These are phyloP conservation scores for Protophormia terraenovae DNA, from an alignment of 2,888 invertebrate species.

Conservation along the genomic window DNA sequence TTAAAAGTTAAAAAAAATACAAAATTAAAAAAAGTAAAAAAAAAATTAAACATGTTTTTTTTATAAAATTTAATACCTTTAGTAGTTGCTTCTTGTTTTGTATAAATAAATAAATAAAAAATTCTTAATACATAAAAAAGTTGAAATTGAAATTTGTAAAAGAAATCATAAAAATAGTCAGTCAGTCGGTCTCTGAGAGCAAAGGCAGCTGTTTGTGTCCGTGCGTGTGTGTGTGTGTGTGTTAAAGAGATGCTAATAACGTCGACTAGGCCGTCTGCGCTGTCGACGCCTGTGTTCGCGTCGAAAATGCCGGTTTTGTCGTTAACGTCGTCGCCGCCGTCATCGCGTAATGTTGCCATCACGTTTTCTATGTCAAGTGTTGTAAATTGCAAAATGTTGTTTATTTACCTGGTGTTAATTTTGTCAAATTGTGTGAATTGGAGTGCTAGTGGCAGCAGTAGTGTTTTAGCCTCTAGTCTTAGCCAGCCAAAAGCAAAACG, in stretches of 20 bases:
- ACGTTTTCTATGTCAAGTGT: slow-evolving; percentile 65
- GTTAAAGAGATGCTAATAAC: slow-evolving; percentile 52
- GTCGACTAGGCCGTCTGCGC: slow-evolving; percentile 34
- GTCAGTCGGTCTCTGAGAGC: slow-evolving; percentile 41
- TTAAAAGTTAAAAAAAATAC: slow-evolving; percentile 6
- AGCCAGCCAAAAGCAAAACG: slow-evolving; percentile 44
- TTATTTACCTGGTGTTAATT: slow-evolving; percentile 64
- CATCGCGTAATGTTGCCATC: slow-evolving; percentile 59
- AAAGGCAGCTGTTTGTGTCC: slow-evolving; percentile 20
- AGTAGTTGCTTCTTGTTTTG: background rate
- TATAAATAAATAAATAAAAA: slow-evolving; percentile 9
- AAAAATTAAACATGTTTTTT: background rate
- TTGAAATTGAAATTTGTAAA: slow-evolving; percentile 36
- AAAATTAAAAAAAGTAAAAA: background rate
- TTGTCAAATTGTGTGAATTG: slow-evolving; percentile 49
- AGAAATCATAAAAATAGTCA: slow-evolving; percentile 43
- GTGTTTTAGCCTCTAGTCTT: slow-evolving; percentile 40
- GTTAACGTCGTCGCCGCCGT: slow-evolving; percentile 32
- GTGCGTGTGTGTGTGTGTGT: slow-evolving; percentile 11
- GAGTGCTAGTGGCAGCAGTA: background rate
- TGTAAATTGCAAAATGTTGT: slow-evolving; percentile 63
- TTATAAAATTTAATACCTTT: background rate
- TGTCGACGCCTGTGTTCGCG: slow-evolving; percentile 33
- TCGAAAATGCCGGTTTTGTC: slow-evolving; percentile 62
- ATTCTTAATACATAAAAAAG: slow-evolving; percentile 26